Percentiles rank a stretch among this genome's conserved stretches.
These are phyloP conservation scores for Drosophila anceps DNA, from an alignment of 2,888 invertebrate species.

Conservation along the genomic window DNA sequence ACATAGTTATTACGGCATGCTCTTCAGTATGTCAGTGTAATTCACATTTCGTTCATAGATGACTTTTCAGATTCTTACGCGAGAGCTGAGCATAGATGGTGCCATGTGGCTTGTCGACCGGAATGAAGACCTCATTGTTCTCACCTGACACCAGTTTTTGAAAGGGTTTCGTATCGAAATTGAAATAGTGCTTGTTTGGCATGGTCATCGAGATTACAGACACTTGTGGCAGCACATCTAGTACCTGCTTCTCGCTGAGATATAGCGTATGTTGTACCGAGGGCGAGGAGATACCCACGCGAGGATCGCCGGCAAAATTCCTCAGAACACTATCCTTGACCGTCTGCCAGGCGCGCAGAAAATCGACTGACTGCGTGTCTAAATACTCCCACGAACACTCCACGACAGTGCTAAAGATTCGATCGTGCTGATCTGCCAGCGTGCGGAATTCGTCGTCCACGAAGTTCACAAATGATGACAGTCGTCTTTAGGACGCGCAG, in stretches of 20 bases:
- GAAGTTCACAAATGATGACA: slow-evolving; percentile 91
- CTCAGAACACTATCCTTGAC: slow-evolving; percentile 90
- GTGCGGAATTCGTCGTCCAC: slow-evolving; percentile 92
- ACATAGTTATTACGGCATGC: not conserved
- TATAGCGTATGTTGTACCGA: slow-evolving; percentile 93
- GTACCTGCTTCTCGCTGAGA: slow-evolving; percentile 89
- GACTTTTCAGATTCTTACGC: slow-evolving; percentile 85
- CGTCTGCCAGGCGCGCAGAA: slow-evolving; percentile 89
- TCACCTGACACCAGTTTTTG: slow-evolving; percentile 88
- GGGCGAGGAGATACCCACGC: slow-evolving; percentile 90
- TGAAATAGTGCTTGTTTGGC: slow-evolving; percentile 93
- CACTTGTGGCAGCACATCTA: slow-evolving; percentile 90
- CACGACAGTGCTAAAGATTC: slow-evolving; percentile 91
- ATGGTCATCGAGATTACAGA: slow-evolving; percentile 90
- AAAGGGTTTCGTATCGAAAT: slow-evolving; percentile 91
- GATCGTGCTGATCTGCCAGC: slow-evolving; percentile 90
- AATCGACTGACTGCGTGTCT: slow-evolving; percentile 88
- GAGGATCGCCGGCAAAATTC: slow-evolving; percentile 91
- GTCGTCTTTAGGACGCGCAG: slow-evolving; percentile 92
- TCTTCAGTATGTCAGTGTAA: not conserved
- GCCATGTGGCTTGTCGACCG: slow-evolving; percentile 92
- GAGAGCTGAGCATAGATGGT: slow-evolving; percentile 91
- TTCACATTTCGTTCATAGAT: slow-evolving; percentile 61
- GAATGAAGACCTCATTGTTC: slow-evolving; percentile 90
- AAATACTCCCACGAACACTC: slow-evolving; percentile 91